Conservation (phyloP, 2,888 invertebrate genomes). For the Acanthosepion lycidas region DNA sequence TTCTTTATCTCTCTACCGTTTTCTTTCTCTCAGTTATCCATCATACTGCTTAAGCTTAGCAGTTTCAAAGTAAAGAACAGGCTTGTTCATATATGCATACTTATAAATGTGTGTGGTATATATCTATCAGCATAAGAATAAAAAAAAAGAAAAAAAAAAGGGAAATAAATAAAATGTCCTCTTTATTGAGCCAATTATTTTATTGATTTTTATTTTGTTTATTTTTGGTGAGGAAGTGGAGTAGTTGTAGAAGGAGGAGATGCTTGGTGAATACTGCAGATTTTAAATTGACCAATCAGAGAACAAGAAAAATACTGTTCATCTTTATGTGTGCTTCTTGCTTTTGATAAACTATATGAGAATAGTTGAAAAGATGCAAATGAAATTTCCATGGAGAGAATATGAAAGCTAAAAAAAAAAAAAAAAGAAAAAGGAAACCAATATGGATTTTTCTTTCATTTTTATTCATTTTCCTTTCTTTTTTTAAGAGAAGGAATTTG, state of each 20-base stretch:
- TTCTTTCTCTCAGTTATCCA: not conserved
- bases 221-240: not conserved
- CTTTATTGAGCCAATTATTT: not conserved
- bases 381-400: not conserved
- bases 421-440: not conserved
- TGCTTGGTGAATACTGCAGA: not conserved
- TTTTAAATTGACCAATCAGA: slow-evolving; percentile 23
- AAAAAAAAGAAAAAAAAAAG: no score
- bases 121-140: no score
- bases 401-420: not conserved
- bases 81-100: not conserved
- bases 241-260: not conserved
- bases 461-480: not conserved
- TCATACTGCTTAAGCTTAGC: not conserved
- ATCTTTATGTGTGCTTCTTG: not conserved
- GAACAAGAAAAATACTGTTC: not conserved
- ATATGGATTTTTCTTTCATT: slow-evolving; percentile 20
- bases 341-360: not conserved
- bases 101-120: no score
- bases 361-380: slow-evolving; percentile 6
- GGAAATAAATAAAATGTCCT: not conserved
- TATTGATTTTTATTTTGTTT: slow-evolving; percentile 8
- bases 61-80: not conserved
- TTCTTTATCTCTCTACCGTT: not conserved
- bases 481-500: not conserved